Conservation (phyloP, 2,797 vertebrate species). For the Steatocranus sp. region DNA sequence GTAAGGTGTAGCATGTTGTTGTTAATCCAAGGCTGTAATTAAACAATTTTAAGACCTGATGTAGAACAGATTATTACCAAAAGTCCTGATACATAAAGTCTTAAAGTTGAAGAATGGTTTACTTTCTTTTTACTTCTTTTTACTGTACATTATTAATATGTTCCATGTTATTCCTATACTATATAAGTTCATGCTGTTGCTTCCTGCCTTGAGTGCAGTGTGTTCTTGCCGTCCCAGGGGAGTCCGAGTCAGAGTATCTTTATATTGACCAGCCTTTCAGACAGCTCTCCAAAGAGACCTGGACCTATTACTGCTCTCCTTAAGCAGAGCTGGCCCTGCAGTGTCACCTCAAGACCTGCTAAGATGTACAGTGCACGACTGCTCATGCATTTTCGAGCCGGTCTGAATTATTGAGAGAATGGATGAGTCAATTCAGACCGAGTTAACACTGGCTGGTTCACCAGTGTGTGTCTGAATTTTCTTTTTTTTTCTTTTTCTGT, state of each 20-base stretch:
- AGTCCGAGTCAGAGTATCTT: not conserved
- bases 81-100: not conserved
- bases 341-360: conserved; percentile 26
- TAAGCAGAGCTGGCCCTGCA: not conserved
- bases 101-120: not conserved
- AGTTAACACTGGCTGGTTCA: not conserved
- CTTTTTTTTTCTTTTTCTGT: not conserved
- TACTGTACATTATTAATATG: not conserved
- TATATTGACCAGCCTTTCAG: conserved; percentile 24
- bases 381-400: conserved; percentile 25
- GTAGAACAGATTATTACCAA: not conserved
- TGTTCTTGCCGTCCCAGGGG: not conserved
- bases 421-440: conserved; percentile 31
- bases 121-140: not conserved
- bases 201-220: conserved; percentile 37
- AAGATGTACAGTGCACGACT: conserved; percentile 13
- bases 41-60: not conserved
- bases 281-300: conserved; percentile 7
- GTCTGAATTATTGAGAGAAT: conserved; percentile 59
- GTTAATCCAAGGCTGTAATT: not conserved
- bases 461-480: not conserved
- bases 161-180: not conserved
- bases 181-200: not conserved
- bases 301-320: conserved; percentile 5
- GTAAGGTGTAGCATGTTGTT: not conserved